Evolutionary conservation across 1,140 invertebrate genomes (phyloP).

Genomic region (Apis laboriosa): DNA sequence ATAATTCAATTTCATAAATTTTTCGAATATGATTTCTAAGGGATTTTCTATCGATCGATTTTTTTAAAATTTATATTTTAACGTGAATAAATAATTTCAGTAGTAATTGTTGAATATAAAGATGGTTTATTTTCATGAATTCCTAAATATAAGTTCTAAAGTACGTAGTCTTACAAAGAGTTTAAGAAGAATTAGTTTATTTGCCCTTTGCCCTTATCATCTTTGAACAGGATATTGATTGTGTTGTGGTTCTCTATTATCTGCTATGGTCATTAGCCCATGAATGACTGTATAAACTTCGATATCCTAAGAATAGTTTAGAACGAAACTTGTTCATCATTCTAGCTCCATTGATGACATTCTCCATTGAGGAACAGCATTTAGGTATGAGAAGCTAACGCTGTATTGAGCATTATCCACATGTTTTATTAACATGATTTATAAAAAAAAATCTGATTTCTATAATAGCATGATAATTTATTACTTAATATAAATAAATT

Average conservation of each 20-base stretch:
- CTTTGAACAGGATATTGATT: slow-evolving; percentile 47
- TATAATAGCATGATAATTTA: background rate
- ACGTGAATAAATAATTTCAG: too few species aligned
- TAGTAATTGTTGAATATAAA: too few species aligned
- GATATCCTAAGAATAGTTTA: slow-evolving; percentile 66
- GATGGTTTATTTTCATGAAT: background rate
- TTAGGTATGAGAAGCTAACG: slow-evolving; percentile 81
- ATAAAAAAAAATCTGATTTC: slow-evolving; percentile 59
- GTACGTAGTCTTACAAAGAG: background rate
- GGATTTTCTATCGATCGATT: too few species aligned
- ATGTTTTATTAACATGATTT: background rate
- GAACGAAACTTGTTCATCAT: slow-evolving; percentile 63
- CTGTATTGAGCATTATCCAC: slow-evolving; percentile 60
- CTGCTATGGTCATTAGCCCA: slow-evolving; percentile 79
- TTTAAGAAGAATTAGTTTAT: background rate
- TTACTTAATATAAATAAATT: background rate
- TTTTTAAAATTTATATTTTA: background rate
- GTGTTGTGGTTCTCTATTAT: slow-evolving; percentile 75
- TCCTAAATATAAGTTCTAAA: background rate
- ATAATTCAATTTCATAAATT: too few species aligned
- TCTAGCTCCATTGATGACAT: slow-evolving; percentile 82
- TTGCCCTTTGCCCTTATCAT: slow-evolving; percentile 12
- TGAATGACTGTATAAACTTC: slow-evolving; percentile 83
- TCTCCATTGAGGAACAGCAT: slow-evolving; percentile 83
- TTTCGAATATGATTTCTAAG: too few species aligned